Conservation (phyloP, 2,888 invertebrate genomes). For the Mayetiola destructor region DNA sequence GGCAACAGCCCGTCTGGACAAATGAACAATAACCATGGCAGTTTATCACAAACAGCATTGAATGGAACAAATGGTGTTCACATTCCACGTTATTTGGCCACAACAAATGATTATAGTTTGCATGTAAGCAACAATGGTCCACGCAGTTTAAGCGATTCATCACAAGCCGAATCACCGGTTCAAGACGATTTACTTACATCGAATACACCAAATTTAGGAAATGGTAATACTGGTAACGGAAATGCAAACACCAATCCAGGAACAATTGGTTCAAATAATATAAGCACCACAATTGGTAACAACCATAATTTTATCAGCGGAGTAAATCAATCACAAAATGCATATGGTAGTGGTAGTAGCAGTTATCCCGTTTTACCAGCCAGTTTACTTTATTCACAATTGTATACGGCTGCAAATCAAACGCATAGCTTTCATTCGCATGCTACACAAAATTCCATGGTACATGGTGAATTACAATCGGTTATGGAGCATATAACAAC, state of each 20-base stretch:
- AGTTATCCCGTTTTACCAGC: slow-evolving; percentile 62
- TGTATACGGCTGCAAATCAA: slow-evolving; percentile 66
- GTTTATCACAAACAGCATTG: slow-evolving; percentile 27
- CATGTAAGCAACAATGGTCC: slow-evolving; percentile 48
- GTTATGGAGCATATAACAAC: slow-evolving; percentile 64
- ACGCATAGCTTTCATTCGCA: slow-evolving; percentile 58
- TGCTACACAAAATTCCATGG: slow-evolving; percentile 42
- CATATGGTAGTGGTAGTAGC: slow-evolving; percentile 39
- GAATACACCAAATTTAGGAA: slow-evolving; percentile 45
- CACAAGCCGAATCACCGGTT: slow-evolving; percentile 68
- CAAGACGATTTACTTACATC: slow-evolving; percentile 59
- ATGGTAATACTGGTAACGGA: slow-evolving; percentile 24
- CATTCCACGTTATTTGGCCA: slow-evolving; percentile 48
- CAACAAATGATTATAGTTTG: slow-evolving; percentile 45
- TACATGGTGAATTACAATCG: slow-evolving; percentile 55
- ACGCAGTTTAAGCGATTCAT: slow-evolving; percentile 66
- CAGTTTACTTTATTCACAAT: slow-evolving; percentile 67
- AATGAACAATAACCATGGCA: slow-evolving; percentile 35
- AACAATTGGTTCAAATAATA: slow-evolving; percentile 35
- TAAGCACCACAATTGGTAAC: slow-evolving; percentile 38
- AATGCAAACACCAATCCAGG: slow-evolving; percentile 21
- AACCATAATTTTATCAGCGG: slow-evolving; percentile 33
- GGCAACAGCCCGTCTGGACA: slow-evolving; percentile 36
- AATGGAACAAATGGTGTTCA: slow-evolving; percentile 36
- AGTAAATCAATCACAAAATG: slow-evolving; percentile 39